Base-by-base conservation (phyloP, 2,888 invertebrate genomes). In the Boloria selene region DNA sequence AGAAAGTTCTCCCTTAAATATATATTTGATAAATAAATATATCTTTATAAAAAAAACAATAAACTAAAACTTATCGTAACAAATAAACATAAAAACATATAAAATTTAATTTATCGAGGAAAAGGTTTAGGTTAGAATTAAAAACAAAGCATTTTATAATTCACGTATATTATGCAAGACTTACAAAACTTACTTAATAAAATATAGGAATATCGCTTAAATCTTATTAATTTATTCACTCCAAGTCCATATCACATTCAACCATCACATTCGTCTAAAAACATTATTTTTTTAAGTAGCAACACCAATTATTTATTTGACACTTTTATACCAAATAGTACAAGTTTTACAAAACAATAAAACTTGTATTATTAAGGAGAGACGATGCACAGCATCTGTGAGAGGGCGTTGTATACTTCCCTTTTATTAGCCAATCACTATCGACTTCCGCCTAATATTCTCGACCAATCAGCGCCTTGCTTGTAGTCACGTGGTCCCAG, bases 131-230 rank as follows among this genome's bases (percentile, higher is more conserved):
- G 47, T 38, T 16, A 38, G 72, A 75, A 74, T 72, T 71, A 73
- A 70, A 74, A 53, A 63, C 53, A 61, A 45, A 17, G 58, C 70
- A 68, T 63, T 72, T 71, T 63, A 67, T 69, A 72, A 71, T 71
- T 63, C 72, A 77, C 74, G 79, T 82, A 80, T 84, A 84, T 84
- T 86, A 86, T 83, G 81, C 74, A 83, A 81, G 78, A 83, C 82
- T 86, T 88, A 88, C 78, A 88, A 88, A 83, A 86, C 80, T 75
- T 75, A 73, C 79, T 82, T 87, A 87, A 72, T 87, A 89, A 90
- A 89, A 90, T 89, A 89, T 90, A 90, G 86, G 88, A 88, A 88
- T 90, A 88, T 85, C 86, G 73, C 68, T 68, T 68, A 70, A 7
- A 49, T 53, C 56, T 64, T 64, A 64, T 51, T 18, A 17, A 49